Evolutionary conservation across 2,888 invertebrate genomes (phyloP).

Genomic region (Allophyes oxyacanthae): DNA sequence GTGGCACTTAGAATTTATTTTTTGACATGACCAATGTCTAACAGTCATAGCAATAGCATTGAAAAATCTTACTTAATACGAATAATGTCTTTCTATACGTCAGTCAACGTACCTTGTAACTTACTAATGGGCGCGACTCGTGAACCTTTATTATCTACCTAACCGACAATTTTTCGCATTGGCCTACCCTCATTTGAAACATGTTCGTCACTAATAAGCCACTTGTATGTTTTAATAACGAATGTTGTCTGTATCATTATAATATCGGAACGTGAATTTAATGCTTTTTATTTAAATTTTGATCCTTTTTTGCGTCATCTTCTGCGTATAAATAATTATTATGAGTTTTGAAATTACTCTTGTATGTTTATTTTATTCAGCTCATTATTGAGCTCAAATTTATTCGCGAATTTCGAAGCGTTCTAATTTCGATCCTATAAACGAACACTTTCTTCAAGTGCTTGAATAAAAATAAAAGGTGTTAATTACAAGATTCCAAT

Average conservation of each 20-base stretch:
- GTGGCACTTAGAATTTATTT: neutral
- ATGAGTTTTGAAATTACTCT: constrained; percentile 7
- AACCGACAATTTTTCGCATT: constrained; percentile 73
- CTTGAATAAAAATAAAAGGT: no score
- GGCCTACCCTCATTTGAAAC: constrained; percentile 56
- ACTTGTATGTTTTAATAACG: constrained; percentile 75
- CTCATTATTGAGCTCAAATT: no score
- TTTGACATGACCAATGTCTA: neutral
- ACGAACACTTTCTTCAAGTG: no score
- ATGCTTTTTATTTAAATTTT: constrained; percentile 28
- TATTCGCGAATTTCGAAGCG: no score
- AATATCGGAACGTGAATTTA: constrained; percentile 50
- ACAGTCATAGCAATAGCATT: constrained; percentile 20
- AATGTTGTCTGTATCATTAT: constrained; percentile 61
- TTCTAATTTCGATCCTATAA: no score
- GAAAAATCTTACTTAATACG: constrained; percentile 39
- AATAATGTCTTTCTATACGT: constrained; percentile 60
- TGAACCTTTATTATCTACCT: constrained; percentile 69
- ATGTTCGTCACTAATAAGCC: constrained; percentile 81
- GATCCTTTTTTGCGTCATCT: constrained; percentile 11
- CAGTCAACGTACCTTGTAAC: constrained; percentile 71
- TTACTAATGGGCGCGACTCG: constrained; percentile 75
- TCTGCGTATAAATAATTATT: neutral
- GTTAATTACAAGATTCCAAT: no score
- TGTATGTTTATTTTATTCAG: no score